Percentiles rank a stretch among this genome's conserved stretches.
These are phyloP conservation scores for Tylochromis polylepis DNA, from an alignment of 2,113 vertebrate genomes.

Conservation along the genomic window DNA sequence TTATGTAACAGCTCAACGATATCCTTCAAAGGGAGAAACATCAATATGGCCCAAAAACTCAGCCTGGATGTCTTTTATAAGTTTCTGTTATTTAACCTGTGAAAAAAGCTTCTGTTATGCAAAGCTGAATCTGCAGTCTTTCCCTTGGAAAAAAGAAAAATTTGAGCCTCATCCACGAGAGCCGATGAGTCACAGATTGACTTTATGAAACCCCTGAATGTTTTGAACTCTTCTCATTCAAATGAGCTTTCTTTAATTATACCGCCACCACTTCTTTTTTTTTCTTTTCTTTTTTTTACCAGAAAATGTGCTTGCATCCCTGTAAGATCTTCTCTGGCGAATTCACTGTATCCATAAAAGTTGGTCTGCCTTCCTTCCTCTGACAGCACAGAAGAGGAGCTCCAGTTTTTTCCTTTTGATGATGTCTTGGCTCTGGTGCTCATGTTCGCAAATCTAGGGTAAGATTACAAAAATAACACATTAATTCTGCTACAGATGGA, in stretches of 20 bases:
- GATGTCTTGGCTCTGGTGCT: conserved; percentile 35
- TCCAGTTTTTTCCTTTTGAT: conserved; percentile 39
- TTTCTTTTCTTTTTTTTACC: neutral
- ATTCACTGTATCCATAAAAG: conserved; percentile 25
- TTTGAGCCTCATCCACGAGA: neutral
- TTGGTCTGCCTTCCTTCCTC: conserved; percentile 5
- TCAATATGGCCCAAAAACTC: neutral
- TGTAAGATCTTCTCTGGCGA: conserved; percentile 1
- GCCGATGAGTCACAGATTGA: conserved; percentile 11
- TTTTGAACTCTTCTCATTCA: neutral
- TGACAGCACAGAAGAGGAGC: conserved; percentile 32
- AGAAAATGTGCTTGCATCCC: neutral
- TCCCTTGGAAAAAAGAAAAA: neutral
- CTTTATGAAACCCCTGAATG: neutral
- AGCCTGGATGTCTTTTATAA: neutral
- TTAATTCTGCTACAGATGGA: neutral
- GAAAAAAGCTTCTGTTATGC: neutral
- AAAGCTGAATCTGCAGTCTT: neutral
- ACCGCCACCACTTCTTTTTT: neutral
- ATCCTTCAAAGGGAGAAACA: neutral
- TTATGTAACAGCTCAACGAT: neutral
- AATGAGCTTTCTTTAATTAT: conserved; percentile 15
- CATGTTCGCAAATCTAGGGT: conserved; percentile 31
- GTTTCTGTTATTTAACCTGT: neutral
- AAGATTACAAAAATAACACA: conserved; percentile 35